phyloP scores from a whole-genome alignment of 1,140 invertebrate genomes.

The Globodera ellingtonae region DNA sequence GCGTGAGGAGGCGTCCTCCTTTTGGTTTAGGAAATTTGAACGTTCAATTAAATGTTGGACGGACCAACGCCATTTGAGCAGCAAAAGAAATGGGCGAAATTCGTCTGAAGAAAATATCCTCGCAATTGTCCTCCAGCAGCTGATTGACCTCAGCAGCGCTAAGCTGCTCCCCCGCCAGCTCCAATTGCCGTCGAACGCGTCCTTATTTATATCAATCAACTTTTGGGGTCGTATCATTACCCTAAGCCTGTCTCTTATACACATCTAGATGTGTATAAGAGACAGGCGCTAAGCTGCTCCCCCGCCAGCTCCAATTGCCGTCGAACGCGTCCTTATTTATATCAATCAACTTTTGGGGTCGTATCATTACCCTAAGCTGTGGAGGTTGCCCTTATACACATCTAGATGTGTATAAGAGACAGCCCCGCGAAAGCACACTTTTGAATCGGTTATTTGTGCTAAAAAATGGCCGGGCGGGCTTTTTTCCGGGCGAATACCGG shows the following conservation, averaged over 20 bases:
- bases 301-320: conserved; percentile 49
- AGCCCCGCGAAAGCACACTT: no score
- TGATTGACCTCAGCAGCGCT: conserved; percentile 35
- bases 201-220: conserved; percentile 16
- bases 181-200: conserved; percentile 50
- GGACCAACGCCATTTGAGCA: conserved; percentile 29
- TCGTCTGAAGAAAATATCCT: conserved; percentile 49
- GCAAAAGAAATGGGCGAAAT: conserved; percentile 43
- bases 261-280: no score
- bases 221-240: no score
- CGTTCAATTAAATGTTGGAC: neutral
- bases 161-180: conserved; percentile 42
- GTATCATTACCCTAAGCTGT: no score
- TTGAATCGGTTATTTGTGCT: no score
- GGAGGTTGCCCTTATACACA: no score
- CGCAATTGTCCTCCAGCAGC: conserved; percentile 52
- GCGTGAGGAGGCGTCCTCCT: conserved; percentile 44
- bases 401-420: no score
- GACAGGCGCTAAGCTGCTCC: conserved; percentile 26
- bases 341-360: no score
- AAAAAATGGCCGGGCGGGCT: no score
- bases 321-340: conserved; percentile 45
- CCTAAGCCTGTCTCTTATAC: no score
- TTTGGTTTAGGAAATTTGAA: neutral
- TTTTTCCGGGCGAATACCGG: no score